Evolutionary conservation across 2,888 invertebrate genomes (phyloP).

Genomic region (Coremacera marginata): DNA sequence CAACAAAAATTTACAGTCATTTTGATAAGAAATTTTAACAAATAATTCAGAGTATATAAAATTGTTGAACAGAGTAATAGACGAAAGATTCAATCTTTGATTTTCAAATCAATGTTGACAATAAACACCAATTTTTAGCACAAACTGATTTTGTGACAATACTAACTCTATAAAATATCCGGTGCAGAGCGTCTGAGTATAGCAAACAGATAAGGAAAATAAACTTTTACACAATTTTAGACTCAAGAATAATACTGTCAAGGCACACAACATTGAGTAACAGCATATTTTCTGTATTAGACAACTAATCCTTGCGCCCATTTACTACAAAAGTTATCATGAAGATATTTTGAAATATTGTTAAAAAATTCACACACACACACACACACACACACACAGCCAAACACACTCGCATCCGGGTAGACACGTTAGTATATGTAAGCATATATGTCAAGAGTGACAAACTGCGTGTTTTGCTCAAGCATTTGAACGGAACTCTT

Average conservation of each 20-base stretch:
- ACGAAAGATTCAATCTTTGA: too few relatives aligned
- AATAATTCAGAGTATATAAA: too few relatives aligned
- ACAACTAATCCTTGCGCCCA: conserved; percentile 5
- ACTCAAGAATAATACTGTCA: not conserved
- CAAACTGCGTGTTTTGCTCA: conserved; percentile 23
- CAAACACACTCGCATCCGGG: conserved; percentile 36
- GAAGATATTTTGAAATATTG: conserved; percentile 14
- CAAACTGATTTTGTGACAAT: too few relatives aligned
- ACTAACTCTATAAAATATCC: too few relatives aligned
- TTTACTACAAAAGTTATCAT: conserved; percentile 1
- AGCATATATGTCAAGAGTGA: conserved; percentile 24
- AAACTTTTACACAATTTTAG: not conserved
- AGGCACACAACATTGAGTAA: not conserved
- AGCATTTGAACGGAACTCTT: conserved; percentile 24
- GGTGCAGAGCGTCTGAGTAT: not conserved
- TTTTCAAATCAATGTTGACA: too few relatives aligned
- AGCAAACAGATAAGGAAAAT: not conserved
- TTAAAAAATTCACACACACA: conserved; percentile 51
- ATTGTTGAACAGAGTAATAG: too few relatives aligned
- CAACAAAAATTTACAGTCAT: too few relatives aligned
- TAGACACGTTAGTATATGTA: not conserved
- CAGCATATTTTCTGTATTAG: not conserved
- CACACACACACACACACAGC: conserved; percentile 48
- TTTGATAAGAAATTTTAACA: too few relatives aligned
- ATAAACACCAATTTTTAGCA: too few relatives aligned